A percentile compares a stretch with the other conserved stretches of the same genome.
These are phyloP conservation scores for Ophion costatus DNA, from an alignment of 2,888 invertebrate genomes.

Conservation along the genomic window DNA sequence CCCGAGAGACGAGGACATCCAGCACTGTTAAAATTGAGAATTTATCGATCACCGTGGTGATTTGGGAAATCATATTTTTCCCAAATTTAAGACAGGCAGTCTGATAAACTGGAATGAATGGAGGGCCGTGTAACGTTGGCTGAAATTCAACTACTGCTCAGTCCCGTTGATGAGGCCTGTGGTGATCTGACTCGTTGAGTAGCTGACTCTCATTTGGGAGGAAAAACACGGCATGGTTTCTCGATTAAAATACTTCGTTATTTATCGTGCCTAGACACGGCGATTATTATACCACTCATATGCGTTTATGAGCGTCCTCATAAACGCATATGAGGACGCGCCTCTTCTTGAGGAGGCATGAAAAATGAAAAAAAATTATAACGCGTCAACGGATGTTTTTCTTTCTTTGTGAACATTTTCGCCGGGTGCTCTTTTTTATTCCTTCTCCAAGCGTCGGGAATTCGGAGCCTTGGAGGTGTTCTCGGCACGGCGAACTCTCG, in stretches of 20 bases:
- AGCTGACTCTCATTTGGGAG: constrained; percentile 40
- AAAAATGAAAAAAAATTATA: neutral
- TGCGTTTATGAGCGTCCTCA: constrained; percentile 23
- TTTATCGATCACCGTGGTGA: constrained; percentile 48
- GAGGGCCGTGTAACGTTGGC: constrained; percentile 17
- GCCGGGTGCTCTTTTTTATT: neutral
- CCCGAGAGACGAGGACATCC: neutral
- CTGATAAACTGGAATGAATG: constrained; percentile 55
- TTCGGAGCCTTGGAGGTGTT: neutral
- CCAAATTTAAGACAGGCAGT: constrained; percentile 32
- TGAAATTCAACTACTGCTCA: constrained; percentile 13
- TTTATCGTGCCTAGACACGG: constrained; percentile 40
- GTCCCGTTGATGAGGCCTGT: constrained; percentile 47
- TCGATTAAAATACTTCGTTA: constrained; percentile 54
- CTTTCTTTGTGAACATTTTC: neutral
- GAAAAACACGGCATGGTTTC: constrained; percentile 46
- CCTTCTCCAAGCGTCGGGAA: neutral
- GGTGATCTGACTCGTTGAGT: constrained; percentile 50
- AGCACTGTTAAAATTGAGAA: constrained; percentile 42
- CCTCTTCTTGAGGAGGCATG: neutral
- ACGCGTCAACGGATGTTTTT: constrained; percentile 2
- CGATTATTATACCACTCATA: constrained; percentile 40
- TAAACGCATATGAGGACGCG: too few relatives aligned
- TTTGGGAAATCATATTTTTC: constrained; percentile 62
- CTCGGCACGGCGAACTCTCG: neutral